Base-by-base conservation (phyloP, 2,888 invertebrate genomes). In the Synanthedon tipuliformis region DNA sequence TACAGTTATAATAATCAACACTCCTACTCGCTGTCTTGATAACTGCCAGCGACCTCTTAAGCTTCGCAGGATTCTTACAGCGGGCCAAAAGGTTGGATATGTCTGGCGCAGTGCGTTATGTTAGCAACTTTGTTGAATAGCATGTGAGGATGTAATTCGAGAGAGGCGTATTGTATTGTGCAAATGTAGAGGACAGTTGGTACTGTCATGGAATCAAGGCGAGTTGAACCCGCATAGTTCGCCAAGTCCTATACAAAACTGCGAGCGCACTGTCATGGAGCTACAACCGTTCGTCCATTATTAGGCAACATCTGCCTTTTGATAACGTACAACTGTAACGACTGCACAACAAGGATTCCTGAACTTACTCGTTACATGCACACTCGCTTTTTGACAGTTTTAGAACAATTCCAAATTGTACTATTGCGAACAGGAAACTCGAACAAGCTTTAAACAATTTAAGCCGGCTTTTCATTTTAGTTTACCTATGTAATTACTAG, bases 201-300 rank as follows among this genome's bases (percentile, higher is more conserved):
- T 57, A 55, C 54, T 59, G 60, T 58, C 61, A 62, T 71, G 70
- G 69, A 75, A 73, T 75, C 72, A 72, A 63, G 64, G 68, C 61
- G 57, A 57, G 52, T 8, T n/a, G 45, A 49, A 16, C 49, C 49
- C 54, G 56, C 59, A 54, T 55, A 54, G 53, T 52, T 65, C 64
- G 61, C 64, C 66, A 55, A 61, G 60, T 57, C 53, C 55, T 23
- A 7, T 45, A 23, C 60, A 59, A 59, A 63, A 62, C 63, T 58
- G 52, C 58, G 62, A 58, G 55, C 59, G 61, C 61, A 60, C 59
- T 55, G 45, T 45, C 45, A 45, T 49, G 56, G 58, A 62, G 59
- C 56, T 7, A 41, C 8, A 10, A 34, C 34, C 3, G 45, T 60
- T 61, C 59, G 60, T 61, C 52, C 57, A 62, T 52, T 56, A 55